Evolutionary conservation across 2,797 vertebrate species (phyloP), one percentile per base, ranked within the genome.

Genomic region (Tamandua tetradactyla): DNA sequence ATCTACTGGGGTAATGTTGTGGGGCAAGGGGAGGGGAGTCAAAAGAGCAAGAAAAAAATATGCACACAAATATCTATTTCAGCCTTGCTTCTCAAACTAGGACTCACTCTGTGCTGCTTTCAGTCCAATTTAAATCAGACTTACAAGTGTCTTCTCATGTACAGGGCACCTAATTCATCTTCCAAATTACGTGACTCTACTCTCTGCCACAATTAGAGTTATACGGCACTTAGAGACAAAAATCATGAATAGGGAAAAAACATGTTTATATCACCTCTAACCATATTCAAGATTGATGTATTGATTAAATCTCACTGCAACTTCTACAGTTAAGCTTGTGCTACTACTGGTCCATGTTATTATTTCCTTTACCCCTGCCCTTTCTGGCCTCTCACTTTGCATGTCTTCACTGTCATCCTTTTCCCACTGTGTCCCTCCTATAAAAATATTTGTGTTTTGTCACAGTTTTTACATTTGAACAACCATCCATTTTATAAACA

Each of bases 401-500:
- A 85, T 93, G 27, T 93, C 59, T 25, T 94, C 22, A 74, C 59
- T 95, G 52, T 81, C 92, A 62, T 94, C 69, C 89, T 94, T 84
- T 93, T 96, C 64, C 68, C 22, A 87, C 59, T 75, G 11, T 47
- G 75, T 74, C 72, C 55, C 68, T 89, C 14, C 69, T 52, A 94
- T 75, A 94, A 2, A 11, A 76, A 95, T 52, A 87, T 17, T 13
- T 0, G 0, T 61, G 35, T 78, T 75, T 89, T 85, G 80, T 59
- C 92, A 76, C 59, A 83, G 57, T 44, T 93, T 96, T 95, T 96
- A 95, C 89, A 79, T 95, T 93, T 85, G 44, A 97, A 89, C n/a
- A 94, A 71, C 40, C 94, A 93, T 72, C 87, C 57, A 93, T 97
- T 96, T 96, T 95, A 96, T 6, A 97, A 76, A 93, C 40, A 59